Evolutionary conservation across 2,797 vertebrate genomes (phyloP).

Genomic region (Eremophila alpestris): DNA sequence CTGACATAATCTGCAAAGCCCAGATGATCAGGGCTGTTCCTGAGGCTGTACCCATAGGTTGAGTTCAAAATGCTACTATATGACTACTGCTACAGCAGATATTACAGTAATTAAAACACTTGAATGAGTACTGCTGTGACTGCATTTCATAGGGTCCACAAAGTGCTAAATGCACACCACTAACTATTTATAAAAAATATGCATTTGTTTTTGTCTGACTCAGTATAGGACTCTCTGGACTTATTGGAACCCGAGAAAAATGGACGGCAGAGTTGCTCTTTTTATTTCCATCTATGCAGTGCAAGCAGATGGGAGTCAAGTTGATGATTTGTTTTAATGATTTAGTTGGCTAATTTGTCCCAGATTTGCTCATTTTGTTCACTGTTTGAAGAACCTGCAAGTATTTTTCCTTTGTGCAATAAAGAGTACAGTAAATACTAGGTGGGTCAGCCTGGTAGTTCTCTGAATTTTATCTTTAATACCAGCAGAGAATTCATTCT

Average conservation of each 20-base stretch:
- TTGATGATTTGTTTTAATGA: background rate
- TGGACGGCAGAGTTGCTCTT: background rate
- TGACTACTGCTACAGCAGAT: background rate
- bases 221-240: background rate
- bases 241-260: background rate
- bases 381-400: background rate
- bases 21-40: background rate
- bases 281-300: background rate
- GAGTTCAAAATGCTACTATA: background rate
- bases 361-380: background rate
- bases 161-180: background rate
- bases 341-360: slow-evolving; percentile 1
- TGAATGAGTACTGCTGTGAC: background rate
- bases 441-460: background rate
- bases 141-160: background rate
- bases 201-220: background rate
- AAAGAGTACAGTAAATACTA: background rate
- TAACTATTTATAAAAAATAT: background rate
- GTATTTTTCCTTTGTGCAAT: background rate
- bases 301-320: background rate
- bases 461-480: slow-evolving; percentile 1
- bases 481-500: background rate
- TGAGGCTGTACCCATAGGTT: background rate
- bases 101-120: slow-evolving; percentile 7
- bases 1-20: background rate